Conservation (phyloP, 2,888 invertebrate genomes). For the Hypercompe scribonia region DNA sequence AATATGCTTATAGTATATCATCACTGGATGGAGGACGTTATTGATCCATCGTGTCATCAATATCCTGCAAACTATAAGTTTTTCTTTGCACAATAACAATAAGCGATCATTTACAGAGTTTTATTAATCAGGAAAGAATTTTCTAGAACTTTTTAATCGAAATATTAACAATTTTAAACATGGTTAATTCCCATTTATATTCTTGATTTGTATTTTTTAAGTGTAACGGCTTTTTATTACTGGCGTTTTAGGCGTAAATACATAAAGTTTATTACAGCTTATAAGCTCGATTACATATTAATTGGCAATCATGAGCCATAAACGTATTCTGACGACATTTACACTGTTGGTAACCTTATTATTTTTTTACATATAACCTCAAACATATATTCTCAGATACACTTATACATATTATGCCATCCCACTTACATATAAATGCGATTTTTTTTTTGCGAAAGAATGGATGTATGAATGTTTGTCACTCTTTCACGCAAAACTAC, state of each 20-base stretch:
- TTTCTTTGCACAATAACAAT: too few relatives aligned
- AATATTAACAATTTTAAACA: neutral
- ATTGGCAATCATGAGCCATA: neutral
- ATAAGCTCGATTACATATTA: neutral
- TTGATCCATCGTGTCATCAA: too few relatives aligned
- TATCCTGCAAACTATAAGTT: too few relatives aligned
- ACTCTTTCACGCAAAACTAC: too few relatives aligned
- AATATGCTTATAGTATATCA: too few relatives aligned
- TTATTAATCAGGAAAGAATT: too few relatives aligned
- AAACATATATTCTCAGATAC: neutral
- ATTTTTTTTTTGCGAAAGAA: too few relatives aligned
- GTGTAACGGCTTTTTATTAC: slow-evolving; percentile 30
- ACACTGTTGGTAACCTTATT: neutral
- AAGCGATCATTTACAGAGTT: neutral
- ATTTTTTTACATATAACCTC: neutral
- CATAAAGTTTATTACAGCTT: slow-evolving; percentile 21
- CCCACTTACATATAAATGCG: too few relatives aligned
- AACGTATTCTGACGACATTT: neutral
- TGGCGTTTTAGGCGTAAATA: slow-evolving; percentile 12
- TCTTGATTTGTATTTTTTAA: slow-evolving; percentile 20
- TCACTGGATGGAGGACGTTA: too few relatives aligned
- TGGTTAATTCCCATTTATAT: neutral
- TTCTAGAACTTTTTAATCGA: neutral
- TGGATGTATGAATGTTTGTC: too few relatives aligned
- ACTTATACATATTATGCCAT: too few relatives aligned